Evolutionary conservation across 2,113 vertebrate species (phyloP), one percentile per base, ranked within the genome.

Genomic region (Paratilapia polleni): DNA sequence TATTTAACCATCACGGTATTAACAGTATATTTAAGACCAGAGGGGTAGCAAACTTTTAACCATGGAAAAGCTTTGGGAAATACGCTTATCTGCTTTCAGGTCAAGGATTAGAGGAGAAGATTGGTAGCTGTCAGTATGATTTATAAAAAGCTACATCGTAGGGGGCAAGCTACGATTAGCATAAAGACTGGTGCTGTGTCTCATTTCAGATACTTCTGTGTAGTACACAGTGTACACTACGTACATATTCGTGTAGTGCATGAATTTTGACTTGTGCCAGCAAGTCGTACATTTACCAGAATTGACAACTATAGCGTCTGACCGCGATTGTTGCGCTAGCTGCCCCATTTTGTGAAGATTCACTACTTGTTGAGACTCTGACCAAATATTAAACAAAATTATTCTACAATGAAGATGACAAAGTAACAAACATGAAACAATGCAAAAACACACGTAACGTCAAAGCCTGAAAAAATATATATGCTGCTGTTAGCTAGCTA

Each of bases 21-120:
- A 36, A 78, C 26, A 24, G 9, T 75, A 80, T 2, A 77, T 79
- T 83, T 77, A 52, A 79, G n/a, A 79, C 74, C 80, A 4, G 78
- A 88, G 80, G 81, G 77, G 82, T 75, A 79, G 83, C 83, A 68
- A 57, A 73, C 58, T 41, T 80, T 63, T 75, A 54, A 14, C 24
- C 11, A 31, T 61, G 63, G 28, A 76, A 78, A 13, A 20, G 59
- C 63, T 81, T 38, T 15, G 2, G 49, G n/a, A 47, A 78, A 66
- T 22, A 15, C 1, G 14, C 31, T 78, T 34, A 26, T 81, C 70
- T 15, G 15, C 76, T 76, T 78, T 80, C 10, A 60, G 62, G 56
- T 26, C 17, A 8, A 64, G 13, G 20, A 43, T 47, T 20, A 10
- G 38, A 60, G 8, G 26, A 57, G 70, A 85, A 41, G 22, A 24